Evolutionary conservation across 23 tunicate genomes (phyloP), one percentile per base, ranked within the genome.

Genomic region (Clavelina lepadiformis): DNA sequence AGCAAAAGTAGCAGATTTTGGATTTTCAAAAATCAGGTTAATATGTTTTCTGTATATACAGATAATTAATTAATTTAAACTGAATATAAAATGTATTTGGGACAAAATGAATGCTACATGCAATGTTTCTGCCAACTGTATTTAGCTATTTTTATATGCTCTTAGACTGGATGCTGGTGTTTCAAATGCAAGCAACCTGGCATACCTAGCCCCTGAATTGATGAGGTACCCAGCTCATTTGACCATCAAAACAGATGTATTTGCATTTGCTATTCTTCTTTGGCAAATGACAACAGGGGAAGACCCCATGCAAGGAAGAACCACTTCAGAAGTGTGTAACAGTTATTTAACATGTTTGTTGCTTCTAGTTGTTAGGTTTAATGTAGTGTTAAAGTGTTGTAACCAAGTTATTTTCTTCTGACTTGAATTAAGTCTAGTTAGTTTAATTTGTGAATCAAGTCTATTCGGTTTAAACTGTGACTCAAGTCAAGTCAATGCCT

Each of bases 11-110:
- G 51, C 85, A 23, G 97, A 89, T 67, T 89, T 61, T 74, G 97
- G 97, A 56, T 89, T 89, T 45, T 81, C 97, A 5, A 89, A 89
- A 70, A 65, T 89, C 44, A 81, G 89, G 97, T 78, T 28, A 8
- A 13, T 19, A 15, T 56, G 3, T 6, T 41, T 19, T 19, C 7
- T 61, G 13, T 61, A 61, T 27, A 7, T 61, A 61, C 11, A 8
- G 8, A 61, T 26, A 28, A 26, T 61, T 8, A 28, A 30, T 28
- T 28, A 8, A 61, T 24, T 8, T 26, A 7, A 8, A 8, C 26
- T 54, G 23, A 7, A 13, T 20, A 20, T 11, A 18, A 7, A 7
- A 22, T 55, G 61, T 55, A 13, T 8, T 55, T 15, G 23, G 23
- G 26, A 20, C n/a, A 13, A 7, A 55, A 13, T 55, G 15, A 19